phyloP scores from a whole-genome alignment of 2,797 vertebrate species.

The Alosa sapidissima region DNA sequence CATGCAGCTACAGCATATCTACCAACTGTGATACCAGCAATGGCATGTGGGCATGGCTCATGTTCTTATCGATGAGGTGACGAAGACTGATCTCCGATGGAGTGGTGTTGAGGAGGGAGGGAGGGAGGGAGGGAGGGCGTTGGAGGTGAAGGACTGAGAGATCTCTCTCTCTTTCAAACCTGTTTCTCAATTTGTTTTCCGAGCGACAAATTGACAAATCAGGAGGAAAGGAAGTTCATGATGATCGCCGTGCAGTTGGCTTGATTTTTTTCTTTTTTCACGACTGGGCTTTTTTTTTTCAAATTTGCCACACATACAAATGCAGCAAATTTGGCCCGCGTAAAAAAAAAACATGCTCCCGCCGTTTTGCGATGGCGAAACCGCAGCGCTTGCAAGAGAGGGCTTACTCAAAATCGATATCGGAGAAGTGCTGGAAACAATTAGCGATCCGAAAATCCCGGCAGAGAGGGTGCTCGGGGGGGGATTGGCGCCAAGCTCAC shows the following conservation, averaged over 20 bases:
- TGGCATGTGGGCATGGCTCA: conserved; percentile 39
- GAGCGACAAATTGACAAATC: conserved; percentile 52
- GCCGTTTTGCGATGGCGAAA: conserved; percentile 49
- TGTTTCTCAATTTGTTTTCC: conserved; percentile 49
- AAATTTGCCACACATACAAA: conserved; percentile 61
- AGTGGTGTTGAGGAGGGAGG: conserved; percentile 47
- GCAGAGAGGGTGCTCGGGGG: conserved; percentile 77
- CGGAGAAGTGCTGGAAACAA: conserved; percentile 83
- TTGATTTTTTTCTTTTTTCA: not conserved
- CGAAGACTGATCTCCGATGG: not conserved
- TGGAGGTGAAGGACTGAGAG: conserved; percentile 25
- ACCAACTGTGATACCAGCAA: not conserved
- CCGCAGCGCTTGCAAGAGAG: conserved; percentile 61
- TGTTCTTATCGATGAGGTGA: conserved; percentile 46
- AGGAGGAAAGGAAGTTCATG: conserved; percentile 39
- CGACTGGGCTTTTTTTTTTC: conserved; percentile 53
- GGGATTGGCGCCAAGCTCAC: conserved; percentile 82
- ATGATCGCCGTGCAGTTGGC: conserved; percentile 52
- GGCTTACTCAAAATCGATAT: conserved; percentile 81
- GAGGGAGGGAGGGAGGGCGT: conserved; percentile 30
- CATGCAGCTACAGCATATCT: conserved; percentile 60
- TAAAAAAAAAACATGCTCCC: conserved; percentile 63
- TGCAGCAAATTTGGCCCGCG: conserved; percentile 62
- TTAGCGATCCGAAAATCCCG: conserved; percentile 82
- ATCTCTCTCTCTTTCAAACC: not conserved